Percentiles rank a stretch among this genome's conserved stretches.
Conservation (phyloP, 2,888 invertebrate species). For the Acleris laterana region DNA sequence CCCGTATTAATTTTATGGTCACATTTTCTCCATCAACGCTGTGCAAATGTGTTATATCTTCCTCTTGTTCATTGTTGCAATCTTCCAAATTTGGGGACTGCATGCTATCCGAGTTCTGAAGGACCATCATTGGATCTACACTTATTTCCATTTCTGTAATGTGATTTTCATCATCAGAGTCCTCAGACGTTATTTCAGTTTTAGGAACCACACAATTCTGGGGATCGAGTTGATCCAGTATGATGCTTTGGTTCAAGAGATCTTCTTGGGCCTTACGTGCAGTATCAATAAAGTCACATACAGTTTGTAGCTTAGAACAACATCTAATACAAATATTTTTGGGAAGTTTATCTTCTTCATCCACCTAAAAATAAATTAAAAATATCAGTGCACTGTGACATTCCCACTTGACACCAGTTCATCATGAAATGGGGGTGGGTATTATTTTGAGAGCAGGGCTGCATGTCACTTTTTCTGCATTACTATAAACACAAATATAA, state of each 20-base stretch:
- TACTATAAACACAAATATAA: no score
- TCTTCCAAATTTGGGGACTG: slow-evolving; percentile 47
- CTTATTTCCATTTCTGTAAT: slow-evolving; percentile 87
- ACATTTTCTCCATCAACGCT: slow-evolving; percentile 55
- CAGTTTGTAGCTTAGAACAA: slow-evolving; percentile 86
- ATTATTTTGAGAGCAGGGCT: neutral
- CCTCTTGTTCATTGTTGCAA: slow-evolving; percentile 40
- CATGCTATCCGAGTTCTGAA: slow-evolving; percentile 82
- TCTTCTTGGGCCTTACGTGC: slow-evolving; percentile 86
- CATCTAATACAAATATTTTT: slow-evolving; percentile 88
- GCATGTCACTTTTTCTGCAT: neutral
- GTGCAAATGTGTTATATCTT: slow-evolving; percentile 62
- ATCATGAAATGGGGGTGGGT: no score
- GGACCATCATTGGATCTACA: slow-evolving; percentile 88
- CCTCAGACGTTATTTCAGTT: slow-evolving; percentile 46
- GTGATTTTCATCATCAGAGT: slow-evolving; percentile 52
- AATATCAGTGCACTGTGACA: neutral
- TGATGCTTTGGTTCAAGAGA: slow-evolving; percentile 66
- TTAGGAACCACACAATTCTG: slow-evolving; percentile 38
- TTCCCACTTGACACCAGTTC: neutral
- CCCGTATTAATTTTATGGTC: slow-evolving; percentile 66
- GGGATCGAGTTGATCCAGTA: slow-evolving; percentile 74
- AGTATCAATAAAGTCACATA: slow-evolving; percentile 87
- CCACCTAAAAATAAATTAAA: slow-evolving; percentile 76
- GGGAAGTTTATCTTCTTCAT: slow-evolving; percentile 86